These are phyloP conservation scores for Agrilus mali DNA, from an alignment of 2,888 invertebrate species.

Conservation along the genomic window DNA sequence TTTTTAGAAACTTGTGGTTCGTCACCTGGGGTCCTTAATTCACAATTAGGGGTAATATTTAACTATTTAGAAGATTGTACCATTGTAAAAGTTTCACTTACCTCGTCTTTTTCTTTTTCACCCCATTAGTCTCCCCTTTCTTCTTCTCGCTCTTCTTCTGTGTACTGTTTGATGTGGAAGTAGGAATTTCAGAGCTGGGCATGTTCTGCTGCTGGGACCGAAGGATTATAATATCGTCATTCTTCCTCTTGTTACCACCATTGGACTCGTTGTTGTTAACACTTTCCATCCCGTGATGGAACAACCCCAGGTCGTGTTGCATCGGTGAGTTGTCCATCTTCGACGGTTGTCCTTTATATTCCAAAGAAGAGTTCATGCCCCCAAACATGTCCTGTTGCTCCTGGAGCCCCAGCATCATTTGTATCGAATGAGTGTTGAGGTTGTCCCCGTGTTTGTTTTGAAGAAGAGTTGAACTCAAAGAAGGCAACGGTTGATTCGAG, in stretches of 20 bases:
- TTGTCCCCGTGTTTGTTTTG: conserved; percentile 31
- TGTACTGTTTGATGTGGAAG: conserved; percentile 34
- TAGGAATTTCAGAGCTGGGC: conserved; percentile 29
- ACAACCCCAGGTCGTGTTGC: conserved; percentile 33
- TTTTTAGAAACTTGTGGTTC: no score
- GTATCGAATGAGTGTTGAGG: conserved; percentile 49
- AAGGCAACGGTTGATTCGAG: conserved; percentile 39
- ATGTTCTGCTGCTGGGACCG: conserved; percentile 35
- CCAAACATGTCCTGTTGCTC: conserved; percentile 31
- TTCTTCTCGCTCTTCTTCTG: conserved; percentile 58
- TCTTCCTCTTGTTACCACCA: conserved; percentile 29
- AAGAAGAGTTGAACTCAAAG: conserved; percentile 29
- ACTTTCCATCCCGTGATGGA: conserved; percentile 22
- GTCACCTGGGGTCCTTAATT: no score
- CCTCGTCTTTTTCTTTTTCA: conserved; percentile 90
- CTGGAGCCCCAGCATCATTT: conserved; percentile 52
- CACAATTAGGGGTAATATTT: no score
- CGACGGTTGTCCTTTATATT: conserved; percentile 36
- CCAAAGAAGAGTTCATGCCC: conserved; percentile 35
- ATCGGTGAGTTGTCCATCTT: conserved; percentile 35
- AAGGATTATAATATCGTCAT: conserved; percentile 32
- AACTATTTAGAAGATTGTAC: no score
- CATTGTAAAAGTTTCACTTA: conserved; percentile 27
- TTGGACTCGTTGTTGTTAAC: conserved; percentile 19
- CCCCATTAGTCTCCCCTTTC: conserved; percentile 72